Conservation (phyloP, 53 echinoderm and acorn worm genomes). For the Arbacia lixula region DNA sequence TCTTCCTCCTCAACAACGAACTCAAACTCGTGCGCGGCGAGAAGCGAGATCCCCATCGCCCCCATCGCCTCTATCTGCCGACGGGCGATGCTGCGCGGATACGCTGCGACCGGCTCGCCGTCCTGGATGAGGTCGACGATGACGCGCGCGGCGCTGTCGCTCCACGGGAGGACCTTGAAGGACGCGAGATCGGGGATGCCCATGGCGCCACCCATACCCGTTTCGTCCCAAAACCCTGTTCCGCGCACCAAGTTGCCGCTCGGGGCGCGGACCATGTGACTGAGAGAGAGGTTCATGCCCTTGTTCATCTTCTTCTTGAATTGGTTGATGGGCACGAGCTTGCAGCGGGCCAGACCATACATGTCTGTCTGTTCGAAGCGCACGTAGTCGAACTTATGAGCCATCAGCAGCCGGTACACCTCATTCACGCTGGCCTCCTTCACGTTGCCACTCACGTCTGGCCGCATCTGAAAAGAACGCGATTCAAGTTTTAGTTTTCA, state of each 20-base stretch:
- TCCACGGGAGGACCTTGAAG: slow-evolving; percentile 82
- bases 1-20: slow-evolving; percentile 78
- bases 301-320: slow-evolving; percentile 55
- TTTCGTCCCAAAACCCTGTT: slow-evolving; percentile 65
- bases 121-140: slow-evolving; percentile 61
- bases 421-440: slow-evolving; percentile 1
- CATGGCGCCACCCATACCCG: slow-evolving; percentile 51
- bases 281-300: slow-evolving; percentile 64
- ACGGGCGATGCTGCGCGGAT: slow-evolving; percentile 82
- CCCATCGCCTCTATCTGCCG: slow-evolving; percentile 71
- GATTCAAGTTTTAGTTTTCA: no score
- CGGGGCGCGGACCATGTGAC: slow-evolving; percentile 64
- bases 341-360: slow-evolving; percentile 68
- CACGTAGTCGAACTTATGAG: slow-evolving; percentile 68
- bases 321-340: slow-evolving; percentile 68
- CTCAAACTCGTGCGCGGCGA: slow-evolving; percentile 91
- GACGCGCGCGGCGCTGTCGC: slow-evolving; percentile 71
- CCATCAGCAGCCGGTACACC: not conserved
- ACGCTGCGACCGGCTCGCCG: slow-evolving; percentile 62
- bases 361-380: slow-evolving; percentile 73
- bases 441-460: not conserved
- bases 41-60: slow-evolving; percentile 72
- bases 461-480: no score
- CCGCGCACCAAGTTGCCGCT: slow-evolving; percentile 45
- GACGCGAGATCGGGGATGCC: slow-evolving; percentile 61